Evolutionary conservation across 2,113 vertebrate genomes (phyloP).

Genomic region (Bungarus multicinctus): DNA sequence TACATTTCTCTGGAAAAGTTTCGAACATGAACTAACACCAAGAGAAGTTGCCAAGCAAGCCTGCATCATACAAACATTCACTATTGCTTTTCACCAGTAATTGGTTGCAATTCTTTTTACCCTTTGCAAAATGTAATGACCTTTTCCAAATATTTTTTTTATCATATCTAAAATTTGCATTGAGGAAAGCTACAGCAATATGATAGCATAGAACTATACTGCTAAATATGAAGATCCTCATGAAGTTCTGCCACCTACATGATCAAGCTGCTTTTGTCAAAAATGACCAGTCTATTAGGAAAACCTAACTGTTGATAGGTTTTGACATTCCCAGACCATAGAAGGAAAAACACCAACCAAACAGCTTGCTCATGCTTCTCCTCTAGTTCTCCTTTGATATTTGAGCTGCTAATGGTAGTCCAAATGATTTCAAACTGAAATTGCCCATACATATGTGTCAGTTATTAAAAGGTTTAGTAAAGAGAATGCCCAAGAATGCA

Average conservation of each 20-base stretch:
- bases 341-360: not conserved
- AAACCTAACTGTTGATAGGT: not conserved
- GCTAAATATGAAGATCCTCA: not conserved
- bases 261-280: not conserved
- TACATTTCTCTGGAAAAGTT: not conserved
- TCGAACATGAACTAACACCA: not conserved
- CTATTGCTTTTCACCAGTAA: not conserved
- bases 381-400: not conserved
- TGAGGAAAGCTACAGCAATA: not conserved
- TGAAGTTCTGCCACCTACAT: conserved; percentile 3
- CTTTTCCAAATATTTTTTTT: not conserved
- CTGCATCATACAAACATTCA: not conserved
- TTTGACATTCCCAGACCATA: conserved; percentile 19
- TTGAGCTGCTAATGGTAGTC: not conserved
- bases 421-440: not conserved
- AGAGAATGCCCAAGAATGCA: not conserved
- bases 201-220: not conserved
- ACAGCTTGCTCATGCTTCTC: not conserved
- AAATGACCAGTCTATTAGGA: conserved; percentile 1
- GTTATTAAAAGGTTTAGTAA: not conserved
- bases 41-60: not conserved
- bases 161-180: not conserved
- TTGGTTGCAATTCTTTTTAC: not conserved
- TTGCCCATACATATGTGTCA: not conserved
- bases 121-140: not conserved